Evolutionary conservation across 2,113 vertebrate genomes (phyloP).

Genomic region (Eptesicus fuscus): DNA sequence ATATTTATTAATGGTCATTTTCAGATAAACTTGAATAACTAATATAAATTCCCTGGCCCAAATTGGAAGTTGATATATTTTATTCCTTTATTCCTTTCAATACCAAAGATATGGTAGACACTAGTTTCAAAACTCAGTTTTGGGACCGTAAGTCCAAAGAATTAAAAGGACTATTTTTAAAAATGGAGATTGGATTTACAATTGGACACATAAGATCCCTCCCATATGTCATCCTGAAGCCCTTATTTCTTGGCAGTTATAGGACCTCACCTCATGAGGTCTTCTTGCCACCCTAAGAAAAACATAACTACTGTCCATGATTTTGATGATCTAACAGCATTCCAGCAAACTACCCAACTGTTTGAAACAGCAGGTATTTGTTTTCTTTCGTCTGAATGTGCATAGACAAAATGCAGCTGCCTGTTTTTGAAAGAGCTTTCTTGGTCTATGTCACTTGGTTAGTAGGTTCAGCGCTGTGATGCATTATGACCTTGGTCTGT

Average conservation of each 20-base stretch:
- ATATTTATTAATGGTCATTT: not conserved
- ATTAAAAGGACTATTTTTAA: not conserved
- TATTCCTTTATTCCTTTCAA: not conserved
- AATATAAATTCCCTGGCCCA: not conserved
- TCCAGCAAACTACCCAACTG: not conserved
- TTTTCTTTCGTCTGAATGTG: constrained; percentile 13
- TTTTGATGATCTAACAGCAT: not conserved
- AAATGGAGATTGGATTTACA: not conserved
- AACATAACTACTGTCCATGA: not conserved
- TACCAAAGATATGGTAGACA: not conserved
- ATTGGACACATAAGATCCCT: not conserved
- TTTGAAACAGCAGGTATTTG: constrained; percentile 7
- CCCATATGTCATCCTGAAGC: not conserved
- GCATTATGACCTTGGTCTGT: not conserved
- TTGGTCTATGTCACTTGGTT: not conserved
- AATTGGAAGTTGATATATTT: not conserved
- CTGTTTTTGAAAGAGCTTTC: not conserved
- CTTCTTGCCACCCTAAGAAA: not conserved
- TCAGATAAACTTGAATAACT: not conserved
- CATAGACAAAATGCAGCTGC: constrained; percentile 14
- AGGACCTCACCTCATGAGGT: not conserved
- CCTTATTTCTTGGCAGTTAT: not conserved
- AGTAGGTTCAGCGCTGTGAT: not conserved
- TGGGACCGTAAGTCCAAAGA: not conserved
- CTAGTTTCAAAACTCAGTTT: not conserved